Evolutionary conservation across 2,888 invertebrate genomes (phyloP).

Genomic region (Chymomyza amoena): DNA sequence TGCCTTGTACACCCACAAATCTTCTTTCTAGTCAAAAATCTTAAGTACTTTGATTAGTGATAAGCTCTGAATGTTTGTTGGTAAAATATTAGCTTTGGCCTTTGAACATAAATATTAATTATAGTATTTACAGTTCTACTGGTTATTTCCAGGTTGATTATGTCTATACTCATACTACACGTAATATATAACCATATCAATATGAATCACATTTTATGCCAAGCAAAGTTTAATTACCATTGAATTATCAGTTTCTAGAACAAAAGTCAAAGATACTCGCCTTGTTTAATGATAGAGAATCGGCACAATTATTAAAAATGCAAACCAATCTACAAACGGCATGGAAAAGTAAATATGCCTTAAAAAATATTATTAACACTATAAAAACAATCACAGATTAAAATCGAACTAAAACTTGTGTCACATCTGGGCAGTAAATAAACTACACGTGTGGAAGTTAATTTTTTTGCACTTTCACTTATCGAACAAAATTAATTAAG

Average conservation of each 20-base stretch:
- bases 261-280: conserved; percentile 34
- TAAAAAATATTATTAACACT: background rate
- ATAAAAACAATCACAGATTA: background rate
- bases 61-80: background rate
- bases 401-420: background rate
- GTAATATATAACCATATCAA: background rate
- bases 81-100: background rate
- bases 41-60: background rate
- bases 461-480: background rate
- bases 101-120: background rate
- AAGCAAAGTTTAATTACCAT: conserved; percentile 37
- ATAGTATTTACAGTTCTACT: background rate
- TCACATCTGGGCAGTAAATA: background rate
- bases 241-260: conserved; percentile 42
- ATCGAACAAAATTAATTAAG: background rate
- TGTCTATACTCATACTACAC: background rate
- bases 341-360: background rate
- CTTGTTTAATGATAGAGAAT: conserved; percentile 14
- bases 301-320: conserved; percentile 39
- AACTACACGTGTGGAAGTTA: background rate
- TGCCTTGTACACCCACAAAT: background rate
- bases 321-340: background rate
- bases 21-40: background rate
- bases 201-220: conserved; percentile 23
- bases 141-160: background rate